These are phyloP conservation scores for Nothobranchius kuhntae DNA, from an alignment of 2,113 vertebrate species.

Conservation along the genomic window DNA sequence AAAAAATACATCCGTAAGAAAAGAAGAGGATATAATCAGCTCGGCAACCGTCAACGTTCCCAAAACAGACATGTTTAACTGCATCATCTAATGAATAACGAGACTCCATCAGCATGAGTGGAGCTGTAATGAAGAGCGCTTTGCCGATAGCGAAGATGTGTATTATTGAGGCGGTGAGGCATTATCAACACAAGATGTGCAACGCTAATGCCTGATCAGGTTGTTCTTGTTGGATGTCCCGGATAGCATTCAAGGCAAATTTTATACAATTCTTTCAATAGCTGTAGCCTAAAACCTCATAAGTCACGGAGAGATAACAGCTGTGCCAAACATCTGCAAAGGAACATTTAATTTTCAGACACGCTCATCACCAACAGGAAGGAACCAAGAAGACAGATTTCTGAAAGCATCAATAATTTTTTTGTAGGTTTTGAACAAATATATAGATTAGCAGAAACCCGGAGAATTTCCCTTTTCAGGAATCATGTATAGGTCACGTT, in stretches of 20 bases:
- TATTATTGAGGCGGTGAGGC: neutral
- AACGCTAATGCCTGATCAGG: neutral
- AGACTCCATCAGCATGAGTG: neutral
- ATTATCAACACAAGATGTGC: neutral
- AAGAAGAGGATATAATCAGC: neutral
- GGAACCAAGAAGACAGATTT: neutral
- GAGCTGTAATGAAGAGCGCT: neutral
- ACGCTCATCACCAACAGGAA: neutral
- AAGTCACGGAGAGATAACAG: constrained; percentile 1
- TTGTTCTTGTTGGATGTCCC: neutral
- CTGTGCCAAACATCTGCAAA: neutral
- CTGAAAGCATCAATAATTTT: neutral
- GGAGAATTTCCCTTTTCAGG: no score
- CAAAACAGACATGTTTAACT: constrained; percentile 20
- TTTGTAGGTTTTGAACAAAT: neutral
- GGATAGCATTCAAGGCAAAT: neutral
- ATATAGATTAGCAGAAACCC: neutral
- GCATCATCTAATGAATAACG: neutral
- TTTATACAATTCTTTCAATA: neutral
- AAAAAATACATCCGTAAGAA: neutral
- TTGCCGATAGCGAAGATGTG: neutral
- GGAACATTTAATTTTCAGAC: neutral
- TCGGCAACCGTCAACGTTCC: neutral
- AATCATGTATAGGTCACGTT: no score
- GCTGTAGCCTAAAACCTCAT: neutral